These are phyloP conservation scores for Hoplostethus atlanticus DNA, from an alignment of 2,797 vertebrate genomes.

Conservation along the genomic window DNA sequence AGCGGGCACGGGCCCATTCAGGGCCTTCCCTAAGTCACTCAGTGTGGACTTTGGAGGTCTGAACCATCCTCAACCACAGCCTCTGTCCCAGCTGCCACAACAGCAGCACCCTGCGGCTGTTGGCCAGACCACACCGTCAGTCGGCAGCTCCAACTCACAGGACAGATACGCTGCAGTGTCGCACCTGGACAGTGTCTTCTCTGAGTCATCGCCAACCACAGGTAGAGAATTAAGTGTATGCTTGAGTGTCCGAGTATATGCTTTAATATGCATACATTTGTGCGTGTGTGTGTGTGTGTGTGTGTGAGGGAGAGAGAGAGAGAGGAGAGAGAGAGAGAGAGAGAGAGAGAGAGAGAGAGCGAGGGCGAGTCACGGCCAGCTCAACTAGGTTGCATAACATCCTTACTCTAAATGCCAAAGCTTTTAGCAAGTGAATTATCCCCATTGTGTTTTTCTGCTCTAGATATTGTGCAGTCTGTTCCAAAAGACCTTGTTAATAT, in stretches of 20 bases:
- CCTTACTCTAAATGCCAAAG: constrained; percentile 70
- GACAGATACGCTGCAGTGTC: constrained; percentile 85
- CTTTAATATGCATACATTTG: neutral
- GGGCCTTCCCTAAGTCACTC: constrained; percentile 86
- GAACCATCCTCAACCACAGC: constrained; percentile 67
- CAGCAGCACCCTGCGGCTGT: neutral
- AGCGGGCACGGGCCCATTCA: constrained; percentile 82
- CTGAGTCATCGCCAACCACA: constrained; percentile 69
- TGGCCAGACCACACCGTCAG: constrained; percentile 46
- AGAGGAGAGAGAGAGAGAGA: constrained; percentile 10
- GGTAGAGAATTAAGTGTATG: constrained; percentile 52
- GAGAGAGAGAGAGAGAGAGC: constrained; percentile 15
- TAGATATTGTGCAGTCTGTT: constrained; percentile 19
- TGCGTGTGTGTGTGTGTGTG: neutral
- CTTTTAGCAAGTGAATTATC: constrained; percentile 67
- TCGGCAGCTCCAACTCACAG: constrained; percentile 46
- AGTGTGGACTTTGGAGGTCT: constrained; percentile 87
- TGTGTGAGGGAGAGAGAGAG: constrained; percentile 10
- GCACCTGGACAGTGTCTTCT: constrained; percentile 83
- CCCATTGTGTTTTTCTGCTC: constrained; percentile 63
- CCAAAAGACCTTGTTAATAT: constrained; percentile 35
- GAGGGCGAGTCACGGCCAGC: constrained; percentile 54
- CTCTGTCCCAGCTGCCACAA: constrained; percentile 45
- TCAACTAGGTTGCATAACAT: constrained; percentile 69
- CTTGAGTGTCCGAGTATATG: neutral